Percentiles rank a stretch among this genome's conserved stretches.
Conservation (phyloP, 2,888 invertebrate genomes). For the Metopia argyrocephala region DNA sequence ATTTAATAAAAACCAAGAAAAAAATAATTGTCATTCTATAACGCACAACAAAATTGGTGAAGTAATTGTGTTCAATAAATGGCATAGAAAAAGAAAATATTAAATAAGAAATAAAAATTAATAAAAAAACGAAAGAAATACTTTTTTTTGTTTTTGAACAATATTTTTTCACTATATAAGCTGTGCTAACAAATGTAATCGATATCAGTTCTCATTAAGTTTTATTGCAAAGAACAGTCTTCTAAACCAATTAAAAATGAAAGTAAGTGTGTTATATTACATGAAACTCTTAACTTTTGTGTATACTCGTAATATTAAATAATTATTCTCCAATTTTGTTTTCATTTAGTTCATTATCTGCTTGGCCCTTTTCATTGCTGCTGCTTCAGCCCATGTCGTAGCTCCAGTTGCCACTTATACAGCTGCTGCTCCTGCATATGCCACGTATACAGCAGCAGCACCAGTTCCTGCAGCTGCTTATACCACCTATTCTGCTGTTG, state of each 20-base stretch:
- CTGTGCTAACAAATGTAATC: background rate
- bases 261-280: conserved; percentile 38
- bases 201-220: conserved; percentile 50
- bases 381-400: conserved; percentile 71
- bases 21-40: conserved; percentile 1
- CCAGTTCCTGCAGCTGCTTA: conserved; percentile 49
- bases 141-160: background rate
- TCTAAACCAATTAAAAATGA: conserved; percentile 39
- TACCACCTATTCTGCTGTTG: conserved; percentile 54
- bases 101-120: background rate
- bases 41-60: background rate
- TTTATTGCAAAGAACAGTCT: conserved; percentile 53
- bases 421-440: conserved; percentile 32
- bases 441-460: conserved; percentile 27
- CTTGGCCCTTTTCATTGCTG: conserved; percentile 72
- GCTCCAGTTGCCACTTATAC: conserved; percentile 39
- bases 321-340: background rate
- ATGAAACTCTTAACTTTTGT: background rate
- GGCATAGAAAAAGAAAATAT: background rate
- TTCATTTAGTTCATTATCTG: conserved; percentile 71
- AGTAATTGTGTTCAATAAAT: background rate
- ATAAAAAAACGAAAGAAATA: too few relatives aligned
- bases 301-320: background rate
- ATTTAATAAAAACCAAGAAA: background rate
- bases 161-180: conserved; percentile 35